Conservation (phyloP, 2,888 invertebrate species). For the Thelaira solivaga region DNA sequence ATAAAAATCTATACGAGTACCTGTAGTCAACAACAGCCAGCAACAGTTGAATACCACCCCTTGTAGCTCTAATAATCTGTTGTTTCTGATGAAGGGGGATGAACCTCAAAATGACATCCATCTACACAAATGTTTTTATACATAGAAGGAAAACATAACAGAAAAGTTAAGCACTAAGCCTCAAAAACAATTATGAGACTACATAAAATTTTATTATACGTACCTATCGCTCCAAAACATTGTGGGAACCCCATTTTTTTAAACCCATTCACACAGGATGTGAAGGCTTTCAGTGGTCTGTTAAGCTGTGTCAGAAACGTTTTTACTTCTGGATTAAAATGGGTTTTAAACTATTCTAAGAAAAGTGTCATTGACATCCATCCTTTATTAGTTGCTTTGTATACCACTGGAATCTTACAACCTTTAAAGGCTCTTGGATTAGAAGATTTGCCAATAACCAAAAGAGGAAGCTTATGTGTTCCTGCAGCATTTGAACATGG, state of each 20-base stretch:
- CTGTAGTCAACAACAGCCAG: too few relatives aligned
- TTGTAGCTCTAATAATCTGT: too few relatives aligned
- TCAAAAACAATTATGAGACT: too few relatives aligned
- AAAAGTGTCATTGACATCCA: not conserved
- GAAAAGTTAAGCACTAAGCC: too few relatives aligned
- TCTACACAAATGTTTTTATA: too few relatives aligned
- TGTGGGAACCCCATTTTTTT: not conserved
- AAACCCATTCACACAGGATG: not conserved
- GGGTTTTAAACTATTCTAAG: too few relatives aligned
- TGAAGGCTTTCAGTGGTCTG: conserved; percentile 55
- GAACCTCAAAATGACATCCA: conserved; percentile 40
- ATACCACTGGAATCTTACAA: conserved; percentile 57
- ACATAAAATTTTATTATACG: too few relatives aligned
- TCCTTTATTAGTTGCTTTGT: conserved; percentile 31
- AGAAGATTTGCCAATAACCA: conserved; percentile 40
- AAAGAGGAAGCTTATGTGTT: too few relatives aligned
- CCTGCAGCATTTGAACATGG: not conserved
- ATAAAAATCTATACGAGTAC: too few relatives aligned
- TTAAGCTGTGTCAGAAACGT: not conserved
- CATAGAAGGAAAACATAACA: too few relatives aligned
- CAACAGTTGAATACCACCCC: too few relatives aligned
- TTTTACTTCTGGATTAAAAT: conserved; percentile 14
- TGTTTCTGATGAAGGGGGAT: too few relatives aligned
- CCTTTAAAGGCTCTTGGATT: conserved; percentile 54
- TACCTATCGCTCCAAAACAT: not conserved